Evolutionary conservation across 2,797 vertebrate species (phyloP).

Genomic region (Gymnothorax reevesii): DNA sequence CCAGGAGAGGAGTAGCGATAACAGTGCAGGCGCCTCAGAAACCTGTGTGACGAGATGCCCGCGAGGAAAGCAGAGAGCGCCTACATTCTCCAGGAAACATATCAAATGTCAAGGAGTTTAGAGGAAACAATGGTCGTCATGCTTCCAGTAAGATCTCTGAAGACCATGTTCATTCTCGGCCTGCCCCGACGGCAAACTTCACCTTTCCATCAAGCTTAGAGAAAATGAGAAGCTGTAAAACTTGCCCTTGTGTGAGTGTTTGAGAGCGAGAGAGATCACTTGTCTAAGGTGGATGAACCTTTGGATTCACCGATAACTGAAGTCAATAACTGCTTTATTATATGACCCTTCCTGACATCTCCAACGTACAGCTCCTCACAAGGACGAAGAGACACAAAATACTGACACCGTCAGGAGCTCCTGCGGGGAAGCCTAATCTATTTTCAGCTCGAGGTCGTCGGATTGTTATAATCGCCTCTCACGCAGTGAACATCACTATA

Average conservation of each 20-base stretch:
- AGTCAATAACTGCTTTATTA: no score
- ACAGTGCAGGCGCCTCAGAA: background rate
- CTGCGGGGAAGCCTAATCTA: no score
- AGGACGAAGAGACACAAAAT: background rate
- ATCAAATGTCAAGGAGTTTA: background rate
- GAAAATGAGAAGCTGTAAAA: background rate
- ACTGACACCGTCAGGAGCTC: no score
- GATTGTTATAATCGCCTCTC: no score
- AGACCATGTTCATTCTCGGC: background rate
- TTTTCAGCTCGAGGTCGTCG: no score
- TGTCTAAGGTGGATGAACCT: no score
- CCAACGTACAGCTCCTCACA: background rate
- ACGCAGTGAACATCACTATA: no score
- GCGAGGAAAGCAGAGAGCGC: background rate
- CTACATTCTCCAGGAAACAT: background rate
- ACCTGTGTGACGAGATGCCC: conserved; percentile 14
- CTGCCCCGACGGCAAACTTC: background rate
- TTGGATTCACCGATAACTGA: no score
- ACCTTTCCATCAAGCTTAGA: background rate
- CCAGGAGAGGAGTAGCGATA: background rate
- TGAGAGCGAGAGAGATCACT: background rate
- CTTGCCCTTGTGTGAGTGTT: background rate
- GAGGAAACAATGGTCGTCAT: background rate
- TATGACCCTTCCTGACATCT: no score
- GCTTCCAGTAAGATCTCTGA: background rate